Conservation (phyloP, 2,888 invertebrate species). For the Philereme transversata region DNA sequence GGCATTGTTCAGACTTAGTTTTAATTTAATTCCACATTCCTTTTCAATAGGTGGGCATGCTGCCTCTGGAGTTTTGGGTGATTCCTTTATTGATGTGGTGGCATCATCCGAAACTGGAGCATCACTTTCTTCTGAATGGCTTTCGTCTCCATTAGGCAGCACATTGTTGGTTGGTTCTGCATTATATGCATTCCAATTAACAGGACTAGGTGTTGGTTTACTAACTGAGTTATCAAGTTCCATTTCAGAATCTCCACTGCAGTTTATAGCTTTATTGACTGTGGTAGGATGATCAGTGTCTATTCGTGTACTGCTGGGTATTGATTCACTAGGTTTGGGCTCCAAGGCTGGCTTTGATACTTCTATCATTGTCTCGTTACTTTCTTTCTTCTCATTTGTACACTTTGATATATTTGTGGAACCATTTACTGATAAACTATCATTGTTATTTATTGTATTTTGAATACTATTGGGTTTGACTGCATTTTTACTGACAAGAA, state of each 20-base stretch:
- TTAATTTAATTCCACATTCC: conserved; percentile 76
- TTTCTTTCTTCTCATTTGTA: conserved; percentile 60
- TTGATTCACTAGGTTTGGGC: conserved; percentile 50
- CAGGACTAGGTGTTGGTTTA: conserved; percentile 53
- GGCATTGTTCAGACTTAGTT: conserved; percentile 76
- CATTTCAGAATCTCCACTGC: conserved; percentile 58
- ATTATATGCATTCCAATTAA: conserved; percentile 44
- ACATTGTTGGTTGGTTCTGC: conserved; percentile 44
- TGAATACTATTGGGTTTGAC: conserved; percentile 65
- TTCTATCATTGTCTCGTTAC: conserved; percentile 56
- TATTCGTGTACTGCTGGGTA: conserved; percentile 61
- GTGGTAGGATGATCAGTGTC: conserved; percentile 56
- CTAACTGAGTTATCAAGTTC: conserved; percentile 56
- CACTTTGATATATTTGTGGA: conserved; percentile 51
- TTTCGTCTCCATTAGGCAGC: conserved; percentile 69
- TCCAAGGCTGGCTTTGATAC: conserved; percentile 52
- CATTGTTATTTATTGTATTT: conserved; percentile 57
- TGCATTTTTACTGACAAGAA: conserved; percentile 75
- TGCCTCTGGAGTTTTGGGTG: conserved; percentile 49
- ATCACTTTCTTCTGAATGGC: conserved; percentile 67
- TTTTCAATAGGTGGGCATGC: conserved; percentile 58
- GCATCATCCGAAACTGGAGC: conserved; percentile 57
- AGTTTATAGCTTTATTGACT: conserved; percentile 59
- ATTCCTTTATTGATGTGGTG: conserved; percentile 44
- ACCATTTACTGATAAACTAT: conserved; percentile 59